A percentile compares a stretch with the other conserved stretches of the same genome.
Evolutionary conservation across 2,888 invertebrate species (phyloP).

Genomic region (Barypeithes pellucidus): DNA sequence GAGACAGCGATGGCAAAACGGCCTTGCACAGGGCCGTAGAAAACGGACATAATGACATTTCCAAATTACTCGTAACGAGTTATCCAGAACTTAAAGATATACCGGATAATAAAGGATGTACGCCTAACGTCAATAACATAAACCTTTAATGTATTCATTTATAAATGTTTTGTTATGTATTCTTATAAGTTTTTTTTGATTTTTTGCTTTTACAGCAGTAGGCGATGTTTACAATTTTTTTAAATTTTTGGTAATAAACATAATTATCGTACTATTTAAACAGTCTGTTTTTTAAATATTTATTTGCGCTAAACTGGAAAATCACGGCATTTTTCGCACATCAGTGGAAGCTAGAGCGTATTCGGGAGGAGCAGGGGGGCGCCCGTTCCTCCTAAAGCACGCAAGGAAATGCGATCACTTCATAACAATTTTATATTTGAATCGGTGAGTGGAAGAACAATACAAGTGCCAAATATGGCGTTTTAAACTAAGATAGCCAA

Average conservation of each 20-base stretch:
- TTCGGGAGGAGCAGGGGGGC: too few species aligned
- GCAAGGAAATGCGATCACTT: too few species aligned
- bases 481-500: too few species aligned
- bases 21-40: slow-evolving; percentile 84
- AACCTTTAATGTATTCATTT: background rate
- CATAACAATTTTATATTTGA: too few species aligned
- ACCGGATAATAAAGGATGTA: slow-evolving; percentile 55
- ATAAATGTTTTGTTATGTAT: background rate
- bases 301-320: too few species aligned
- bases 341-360: too few species aligned
- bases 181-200: background rate
- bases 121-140: slow-evolving; percentile 22
- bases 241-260: slow-evolving; percentile 10
- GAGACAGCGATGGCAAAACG: slow-evolving; percentile 87
- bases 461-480: too few species aligned
- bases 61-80: slow-evolving; percentile 48
- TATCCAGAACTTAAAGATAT: slow-evolving; percentile 54
- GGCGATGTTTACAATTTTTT: slow-evolving; percentile 13
- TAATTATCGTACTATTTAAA: background rate
- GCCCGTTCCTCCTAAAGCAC: too few species aligned
- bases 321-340: too few species aligned
- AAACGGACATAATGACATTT: slow-evolving; percentile 60
- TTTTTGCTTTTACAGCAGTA: slow-evolving; percentile 5
- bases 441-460: too few species aligned
- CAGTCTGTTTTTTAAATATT: too few species aligned